Base-by-base conservation (phyloP, 2,888 invertebrate genomes). In the Agriopis aurantiaria region DNA sequence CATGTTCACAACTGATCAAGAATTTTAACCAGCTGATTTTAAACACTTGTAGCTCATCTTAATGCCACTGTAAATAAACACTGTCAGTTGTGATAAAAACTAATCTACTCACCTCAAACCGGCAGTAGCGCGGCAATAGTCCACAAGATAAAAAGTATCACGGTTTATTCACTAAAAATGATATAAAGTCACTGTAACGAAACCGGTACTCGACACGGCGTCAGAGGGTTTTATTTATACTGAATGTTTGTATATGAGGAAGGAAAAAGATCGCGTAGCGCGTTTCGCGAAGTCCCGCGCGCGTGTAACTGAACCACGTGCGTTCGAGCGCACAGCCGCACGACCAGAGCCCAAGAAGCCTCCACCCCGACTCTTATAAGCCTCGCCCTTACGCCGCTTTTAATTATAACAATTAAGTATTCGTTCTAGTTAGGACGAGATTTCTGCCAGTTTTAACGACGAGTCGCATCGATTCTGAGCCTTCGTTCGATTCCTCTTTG, bases 351-450 rank as follows among this genome's bases (percentile, higher is more conserved):
- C 79, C 73, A 77, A 78, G 79, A 85, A 91, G 88, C 88, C 90
- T 91, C 78, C 82, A 75, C 75, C 73, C 62, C 79, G 73, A 79
- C 79, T 84, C 86, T 86, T 91, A 89, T 90, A 91, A 85, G 85
- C 80, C 78, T 79, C 89, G 88, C 90, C 91, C 91, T 90, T 88
- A 89, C 84, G 80, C 84, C 84, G 77, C 83, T 88, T 84, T 88
- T 91, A 92, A 91, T 92, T 87, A 89, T 82, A 82, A 81, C 85
- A 89, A 89, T 91, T 84, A n/a, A n/a, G n/a, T n/a, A 86, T 82
- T 85, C 77, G 76, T 88, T 88, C 93, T 91, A 91, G 93, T 92
- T 92, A 87, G 60, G 85, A 89, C 92, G 85, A 87, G 93, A 91
- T 91, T 86, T 81, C 83, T 83, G 81, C 91, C 88, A 91, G 92